Evolutionary conservation across 2,113 vertebrate genomes (phyloP), one percentile per base, ranked within the genome.

Genomic region (Eurypyga helias): DNA sequence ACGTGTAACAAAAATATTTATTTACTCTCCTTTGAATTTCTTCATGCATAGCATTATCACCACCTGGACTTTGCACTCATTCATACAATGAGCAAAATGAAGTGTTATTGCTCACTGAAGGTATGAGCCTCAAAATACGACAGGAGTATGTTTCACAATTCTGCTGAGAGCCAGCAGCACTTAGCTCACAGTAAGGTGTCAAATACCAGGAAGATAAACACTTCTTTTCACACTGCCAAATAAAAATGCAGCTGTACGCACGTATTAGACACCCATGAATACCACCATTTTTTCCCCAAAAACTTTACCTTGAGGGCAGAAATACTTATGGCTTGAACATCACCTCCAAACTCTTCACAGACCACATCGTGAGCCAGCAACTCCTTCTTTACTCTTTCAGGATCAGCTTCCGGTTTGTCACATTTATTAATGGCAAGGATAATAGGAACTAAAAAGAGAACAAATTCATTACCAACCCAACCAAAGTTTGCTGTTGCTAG

Each of bases 351-450:
- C 78, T 99, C 99, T 97, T 99, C 99, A 89, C 99, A 99, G 18
- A 99, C 97, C 26, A 99, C 98, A 36, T 99, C 98, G 0, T 99
- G 96, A 62, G 97, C 97, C 66, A 99, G 96, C 65, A 99, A 98
- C 75, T 99, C 99, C 95, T 98, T 98, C 89, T 99, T 99, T 16
- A 99, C 99, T 36, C 96, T 94, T 71, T 99, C 98, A 29, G 99
- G 98, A 90, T 99, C 98, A 21, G 99, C 98, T 71, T 99, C 98
- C 75, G 97, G 96, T 89, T 99, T 99, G 94, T 99, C 99, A 71
- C 99, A 99, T 95, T 99, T 99, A 94, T 99, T 99, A 93, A 99
- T 98, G 46, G 99, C 99, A 24, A 99, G 98, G 23, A 99, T 98
- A 55, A 99, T 90, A 10, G 99, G 99, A 83, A 99, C 99, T 99